Conservation (phyloP, 2,113 vertebrate species). For the Chloropsis hardwickii region DNA sequence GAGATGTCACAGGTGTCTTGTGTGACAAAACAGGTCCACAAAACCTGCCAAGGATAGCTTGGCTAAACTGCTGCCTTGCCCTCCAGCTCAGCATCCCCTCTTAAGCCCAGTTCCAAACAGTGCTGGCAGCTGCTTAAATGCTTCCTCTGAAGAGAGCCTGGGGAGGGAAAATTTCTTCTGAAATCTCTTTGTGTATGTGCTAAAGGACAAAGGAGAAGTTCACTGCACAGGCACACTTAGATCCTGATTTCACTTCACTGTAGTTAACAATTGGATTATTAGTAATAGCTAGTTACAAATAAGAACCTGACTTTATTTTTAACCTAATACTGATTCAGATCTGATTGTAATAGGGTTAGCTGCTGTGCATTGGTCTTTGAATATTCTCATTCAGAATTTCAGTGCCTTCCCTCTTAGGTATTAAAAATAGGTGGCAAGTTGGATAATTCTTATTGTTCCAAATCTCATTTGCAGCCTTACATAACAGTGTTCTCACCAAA, state of each 20-base stretch:
- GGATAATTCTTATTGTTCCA: slow-evolving; percentile 54
- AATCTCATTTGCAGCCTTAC: slow-evolving; percentile 36
- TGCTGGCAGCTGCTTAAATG: background rate
- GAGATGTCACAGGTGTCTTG: background rate
- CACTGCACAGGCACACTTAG: background rate
- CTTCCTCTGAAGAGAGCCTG: background rate
- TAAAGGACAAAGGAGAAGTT: slow-evolving; percentile 26
- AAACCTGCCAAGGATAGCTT: background rate
- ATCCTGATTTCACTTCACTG: background rate
- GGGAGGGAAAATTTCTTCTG: background rate
- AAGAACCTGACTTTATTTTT: slow-evolving; percentile 46
- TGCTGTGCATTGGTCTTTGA: slow-evolving; percentile 5
- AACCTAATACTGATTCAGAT: slow-evolving; percentile 24
- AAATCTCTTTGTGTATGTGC: background rate
- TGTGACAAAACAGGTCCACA: background rate
- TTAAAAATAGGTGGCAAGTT: slow-evolving; percentile 60
- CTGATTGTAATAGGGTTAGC: background rate
- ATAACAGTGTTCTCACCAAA: slow-evolving; percentile 55
- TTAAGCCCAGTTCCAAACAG: background rate
- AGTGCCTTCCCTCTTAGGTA: slow-evolving; percentile 3
- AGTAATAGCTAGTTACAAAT: slow-evolving; percentile 35
- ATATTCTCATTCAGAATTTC: slow-evolving; percentile 42
- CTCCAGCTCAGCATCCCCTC: background rate
- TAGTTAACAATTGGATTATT: slow-evolving; percentile 22
- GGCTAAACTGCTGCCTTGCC: background rate